Percentiles rank a stretch among this genome's conserved stretches.
Conservation (phyloP, 2,888 invertebrate genomes). For the Chesias legatella region DNA sequence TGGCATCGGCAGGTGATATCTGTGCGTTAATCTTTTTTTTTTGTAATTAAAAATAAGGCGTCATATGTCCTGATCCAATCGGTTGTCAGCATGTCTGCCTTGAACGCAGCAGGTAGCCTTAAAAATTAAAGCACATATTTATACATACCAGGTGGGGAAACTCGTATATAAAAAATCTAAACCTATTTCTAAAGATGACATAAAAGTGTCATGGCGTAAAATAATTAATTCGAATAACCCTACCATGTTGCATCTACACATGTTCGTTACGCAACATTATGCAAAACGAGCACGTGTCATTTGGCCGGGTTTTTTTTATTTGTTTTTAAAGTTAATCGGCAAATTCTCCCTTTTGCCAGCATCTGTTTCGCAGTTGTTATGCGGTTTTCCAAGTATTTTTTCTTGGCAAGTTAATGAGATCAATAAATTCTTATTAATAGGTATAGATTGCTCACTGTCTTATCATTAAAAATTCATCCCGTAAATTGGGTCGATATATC, state of each 20-base stretch:
- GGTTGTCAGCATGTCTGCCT: slow-evolving; percentile 19
- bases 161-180: not conserved
- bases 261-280: slow-evolving; percentile 42
- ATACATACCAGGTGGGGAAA: not conserved
- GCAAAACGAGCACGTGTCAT: slow-evolving; percentile 51
- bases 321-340: slow-evolving; percentile 26
- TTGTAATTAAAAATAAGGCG: slow-evolving; percentile 61
- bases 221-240: not conserved
- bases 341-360: slow-evolving; percentile 25
- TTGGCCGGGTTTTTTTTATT: slow-evolving; percentile 20
- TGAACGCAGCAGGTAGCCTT: slow-evolving; percentile 6
- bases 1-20: slow-evolving; percentile 71
- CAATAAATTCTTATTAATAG: slow-evolving; percentile 14
- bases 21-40: slow-evolving; percentile 45
- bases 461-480: slow-evolving; percentile 6
- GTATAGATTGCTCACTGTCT: slow-evolving; percentile 3
- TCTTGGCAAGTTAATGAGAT: slow-evolving; percentile 2
- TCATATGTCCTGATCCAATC: slow-evolving; percentile 68
- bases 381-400: slow-evolving; percentile 3
- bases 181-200: slow-evolving; percentile 12
- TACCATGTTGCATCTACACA: slow-evolving; percentile 15
- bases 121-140: not conserved
- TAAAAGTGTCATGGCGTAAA: slow-evolving; percentile 6
- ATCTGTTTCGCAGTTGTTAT: slow-evolving; percentile 30
- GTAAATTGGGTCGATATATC: slow-evolving; percentile 11